Base-by-base conservation (phyloP, 2,888 invertebrate genomes). In the Schizaphis graminum region DNA sequence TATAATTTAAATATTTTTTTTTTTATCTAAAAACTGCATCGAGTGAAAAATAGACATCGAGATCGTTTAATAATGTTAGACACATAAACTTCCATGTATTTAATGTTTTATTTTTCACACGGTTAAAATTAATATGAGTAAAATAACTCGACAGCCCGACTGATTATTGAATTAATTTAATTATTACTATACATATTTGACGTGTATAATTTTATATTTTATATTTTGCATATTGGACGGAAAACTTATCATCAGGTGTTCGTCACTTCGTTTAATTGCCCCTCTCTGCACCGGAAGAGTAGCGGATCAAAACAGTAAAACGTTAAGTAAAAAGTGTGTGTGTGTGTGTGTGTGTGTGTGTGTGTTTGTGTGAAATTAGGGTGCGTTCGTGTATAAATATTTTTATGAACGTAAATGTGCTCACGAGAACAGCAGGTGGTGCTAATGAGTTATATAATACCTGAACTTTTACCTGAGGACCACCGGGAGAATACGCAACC, bases 371-470 rank as follows among this genome's bases (percentile, higher is more conserved):
- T n/a, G 41, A 35, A 89, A 56, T 89, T 57, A 41, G 88, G 88
- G 41, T 41, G 13, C 56, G 10, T 88, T 21, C 1, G 13, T 26
- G 26, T 10, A 53, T 53, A 16, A 35, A 53, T 41, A 35, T 56
- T 56, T 49, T 89, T 89, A 26, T 41, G 56, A n/a, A 56, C 53
- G 26, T 24, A 41, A 21, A 87, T 56, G 88, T 89, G 88, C 35
- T 53, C 56, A 13, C 41, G 56, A 56, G 88, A 8, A 56, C 53
- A 56, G 35, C 88, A 89, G 88, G 49, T 89, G 88, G 87, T 87
- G 56, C 56, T 21, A 44, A n/a, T 44, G 53, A 24, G 24, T 16
- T 41, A 44, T 44, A 41, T 44, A 26, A 26, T 35, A 49, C 87
- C 49, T 87, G 87, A 87, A 87, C 87, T 67, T 87, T 87, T 87